Percentiles rank a stretch among this genome's conserved stretches.
phyloP scores from a whole-genome alignment of 2,113 vertebrate genomes.

The Bagarius yarrelli region DNA sequence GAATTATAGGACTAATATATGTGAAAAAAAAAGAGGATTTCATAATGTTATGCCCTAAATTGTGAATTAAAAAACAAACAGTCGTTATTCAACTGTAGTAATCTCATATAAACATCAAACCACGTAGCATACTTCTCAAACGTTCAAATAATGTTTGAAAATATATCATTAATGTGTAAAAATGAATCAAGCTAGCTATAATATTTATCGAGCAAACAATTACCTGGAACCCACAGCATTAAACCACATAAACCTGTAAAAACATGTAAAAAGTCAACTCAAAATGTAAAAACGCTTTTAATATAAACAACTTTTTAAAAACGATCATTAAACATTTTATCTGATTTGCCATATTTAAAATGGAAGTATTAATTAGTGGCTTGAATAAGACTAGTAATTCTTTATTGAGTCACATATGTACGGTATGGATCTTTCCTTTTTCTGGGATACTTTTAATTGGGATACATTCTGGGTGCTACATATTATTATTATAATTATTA shows the following conservation, averaged over 20 bases:
- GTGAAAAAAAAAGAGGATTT: background rate
- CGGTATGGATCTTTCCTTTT: background rate
- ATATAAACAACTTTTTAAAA: background rate
- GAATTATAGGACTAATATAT: background rate
- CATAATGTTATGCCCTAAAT: background rate
- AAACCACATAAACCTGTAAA: background rate
- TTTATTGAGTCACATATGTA: slow-evolving; percentile 4
- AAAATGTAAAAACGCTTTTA: background rate
- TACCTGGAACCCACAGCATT: background rate
- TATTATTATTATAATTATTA: background rate
- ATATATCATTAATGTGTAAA: background rate
- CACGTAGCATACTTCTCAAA: too few relatives aligned
- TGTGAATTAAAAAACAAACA: background rate
- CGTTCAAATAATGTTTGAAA: too few relatives aligned
- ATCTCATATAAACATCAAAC: background rate
- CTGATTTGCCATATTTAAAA: background rate
- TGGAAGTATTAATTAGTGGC: background rate
- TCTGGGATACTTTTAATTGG: background rate
- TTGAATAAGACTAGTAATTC: background rate
- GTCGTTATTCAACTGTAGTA: too few relatives aligned
- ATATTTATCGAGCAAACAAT: background rate
- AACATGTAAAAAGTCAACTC: background rate
- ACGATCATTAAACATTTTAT: too few relatives aligned
- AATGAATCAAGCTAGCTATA: background rate
- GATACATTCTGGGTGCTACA: background rate